These are phyloP conservation scores for Caenorhabditis plicata DNA, from an alignment of 2,888 invertebrate species.

Conservation along the genomic window DNA sequence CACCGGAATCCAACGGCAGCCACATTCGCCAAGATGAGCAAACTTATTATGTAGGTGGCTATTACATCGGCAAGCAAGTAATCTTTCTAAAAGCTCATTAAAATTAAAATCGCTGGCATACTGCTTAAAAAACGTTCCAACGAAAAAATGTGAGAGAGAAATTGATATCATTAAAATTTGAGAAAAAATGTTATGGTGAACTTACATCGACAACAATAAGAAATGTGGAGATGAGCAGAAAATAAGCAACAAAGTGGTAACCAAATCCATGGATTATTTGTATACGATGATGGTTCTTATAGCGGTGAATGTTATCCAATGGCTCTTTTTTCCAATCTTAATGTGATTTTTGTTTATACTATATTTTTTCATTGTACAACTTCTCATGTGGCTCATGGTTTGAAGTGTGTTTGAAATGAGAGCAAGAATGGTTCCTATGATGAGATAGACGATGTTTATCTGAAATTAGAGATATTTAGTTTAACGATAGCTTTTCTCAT, in stretches of 20 bases:
- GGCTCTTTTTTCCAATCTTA: slow-evolving; percentile 28
- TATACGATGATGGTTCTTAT: slow-evolving; percentile 15
- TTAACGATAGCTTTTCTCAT: background rate
- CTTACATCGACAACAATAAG: slow-evolving; percentile 25
- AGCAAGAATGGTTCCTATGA: slow-evolving; percentile 28
- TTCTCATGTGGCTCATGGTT: slow-evolving; percentile 26
- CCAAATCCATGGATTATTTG: slow-evolving; percentile 33
- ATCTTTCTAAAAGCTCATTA: slow-evolving; percentile 21
- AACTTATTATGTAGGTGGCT: slow-evolving; percentile 22
- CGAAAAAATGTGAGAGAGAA: too few relatives aligned
- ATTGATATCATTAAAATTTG: too few relatives aligned
- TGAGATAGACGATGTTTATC: slow-evolving; percentile 24
- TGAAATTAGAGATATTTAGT: slow-evolving; percentile 4
- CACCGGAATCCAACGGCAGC: slow-evolving; percentile 24
- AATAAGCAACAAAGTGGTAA: slow-evolving; percentile 34
- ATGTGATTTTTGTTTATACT: slow-evolving; percentile 1
- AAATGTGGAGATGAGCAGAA: slow-evolving; percentile 24
- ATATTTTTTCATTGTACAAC: slow-evolving; percentile 1
- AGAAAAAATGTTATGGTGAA: too few relatives aligned
- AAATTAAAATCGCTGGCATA: too few relatives aligned
- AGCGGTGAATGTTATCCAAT: slow-evolving; percentile 3
- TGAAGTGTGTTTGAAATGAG: slow-evolving; percentile 32
- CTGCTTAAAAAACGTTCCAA: too few relatives aligned
- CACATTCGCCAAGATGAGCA: slow-evolving; percentile 28
- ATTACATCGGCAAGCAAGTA: slow-evolving; percentile 23